These are phyloP conservation scores for Tachina fera DNA, from an alignment of 2,888 invertebrate species.

Conservation along the genomic window DNA sequence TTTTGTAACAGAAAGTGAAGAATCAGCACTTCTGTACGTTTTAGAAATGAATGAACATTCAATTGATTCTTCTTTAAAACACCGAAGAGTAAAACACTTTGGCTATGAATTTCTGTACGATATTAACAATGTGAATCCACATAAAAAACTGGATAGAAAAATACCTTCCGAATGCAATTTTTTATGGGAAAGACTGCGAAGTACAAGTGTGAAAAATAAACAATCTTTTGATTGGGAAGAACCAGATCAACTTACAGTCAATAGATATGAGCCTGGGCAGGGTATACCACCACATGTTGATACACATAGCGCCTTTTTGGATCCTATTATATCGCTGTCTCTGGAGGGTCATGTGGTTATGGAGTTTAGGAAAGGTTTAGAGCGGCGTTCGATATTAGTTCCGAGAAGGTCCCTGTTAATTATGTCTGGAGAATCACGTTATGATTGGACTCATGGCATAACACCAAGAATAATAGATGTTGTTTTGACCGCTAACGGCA, in stretches of 20 bases:
- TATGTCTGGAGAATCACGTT: slow-evolving; percentile 91
- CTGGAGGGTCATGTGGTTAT: slow-evolving; percentile 91
- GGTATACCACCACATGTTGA: slow-evolving; percentile 98
- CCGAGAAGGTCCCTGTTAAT: slow-evolving; percentile 89
- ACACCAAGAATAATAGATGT: slow-evolving; percentile 92
- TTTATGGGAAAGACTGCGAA: slow-evolving; percentile 84
- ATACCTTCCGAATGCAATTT: slow-evolving; percentile 89
- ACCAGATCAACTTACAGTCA: slow-evolving; percentile 94
- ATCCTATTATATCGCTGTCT: slow-evolving; percentile 93
- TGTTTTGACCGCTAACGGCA: slow-evolving; percentile 84
- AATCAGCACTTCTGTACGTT: slow-evolving; percentile 84
- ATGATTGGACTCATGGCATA: slow-evolving; percentile 95
- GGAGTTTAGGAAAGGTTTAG: slow-evolving; percentile 91
- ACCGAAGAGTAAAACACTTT: slow-evolving; percentile 94
- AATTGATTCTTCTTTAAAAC: slow-evolving; percentile 85
- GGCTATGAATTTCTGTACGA: slow-evolving; percentile 96
- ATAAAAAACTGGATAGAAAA: slow-evolving; percentile 86
- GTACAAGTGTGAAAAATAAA: slow-evolving; percentile 82
- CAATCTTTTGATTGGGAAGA: slow-evolving; percentile 78
- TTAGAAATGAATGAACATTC: slow-evolving; percentile 39
- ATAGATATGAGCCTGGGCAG: slow-evolving; percentile 93
- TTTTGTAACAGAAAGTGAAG: slow-evolving; percentile 89
- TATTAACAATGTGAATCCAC: slow-evolving; percentile 91
- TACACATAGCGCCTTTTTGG: slow-evolving; percentile 96
- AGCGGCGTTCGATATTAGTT: slow-evolving; percentile 86